Evolutionary conservation across 2,113 vertebrate species (phyloP), one percentile per base, ranked within the genome.

Genomic region (Vulpes ferrilata): DNA sequence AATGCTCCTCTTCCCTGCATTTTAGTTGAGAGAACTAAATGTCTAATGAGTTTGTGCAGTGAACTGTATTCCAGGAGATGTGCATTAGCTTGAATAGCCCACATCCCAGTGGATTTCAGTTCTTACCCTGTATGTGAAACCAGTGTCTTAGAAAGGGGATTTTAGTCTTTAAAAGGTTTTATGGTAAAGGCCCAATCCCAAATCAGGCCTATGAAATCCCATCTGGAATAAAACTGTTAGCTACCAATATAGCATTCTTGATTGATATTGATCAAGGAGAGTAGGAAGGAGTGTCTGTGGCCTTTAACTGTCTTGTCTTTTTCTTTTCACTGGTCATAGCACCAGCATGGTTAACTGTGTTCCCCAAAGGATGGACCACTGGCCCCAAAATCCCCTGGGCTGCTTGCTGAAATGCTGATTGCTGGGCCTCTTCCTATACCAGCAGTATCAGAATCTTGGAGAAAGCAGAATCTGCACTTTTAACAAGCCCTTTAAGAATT

Each of bases 161-260:
- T 69, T 71, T 25, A 25, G 55, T 84, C 59, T 88, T 80, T 96
- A 55, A 79, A 85, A 90, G 48, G 82, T n/a, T 73, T 73, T 82
- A 25, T 51, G 51, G 55, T 59, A 17, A 48, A 93, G 60, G 59
- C 48, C 64, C 38, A 74, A 0, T 79, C 51, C 64, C 19, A 7
- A 38, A 17, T 82, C n/a, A 67, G 32, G n/a, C 59, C 69, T 60
- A 3, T 30, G 30, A 89, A 86, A 65, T 60, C 53, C 65, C 90
- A 15, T 53, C 51, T 53, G n/a, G n/a, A 60, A 12, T 20, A 30
- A 60, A 32, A n/a, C 20, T 38, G 13, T 62, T 67, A 30, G 38
- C 80, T 71, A 5, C 27, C 32, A 60, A 0, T 23, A 55, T 10
- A 55, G 30, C 38, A 0, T 82, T 92, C 65, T 32, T 74, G 64